Evolutionary conservation across 64 coral and sea anemone species (phyloP).

Genomic region (Montipora cactus): DNA sequence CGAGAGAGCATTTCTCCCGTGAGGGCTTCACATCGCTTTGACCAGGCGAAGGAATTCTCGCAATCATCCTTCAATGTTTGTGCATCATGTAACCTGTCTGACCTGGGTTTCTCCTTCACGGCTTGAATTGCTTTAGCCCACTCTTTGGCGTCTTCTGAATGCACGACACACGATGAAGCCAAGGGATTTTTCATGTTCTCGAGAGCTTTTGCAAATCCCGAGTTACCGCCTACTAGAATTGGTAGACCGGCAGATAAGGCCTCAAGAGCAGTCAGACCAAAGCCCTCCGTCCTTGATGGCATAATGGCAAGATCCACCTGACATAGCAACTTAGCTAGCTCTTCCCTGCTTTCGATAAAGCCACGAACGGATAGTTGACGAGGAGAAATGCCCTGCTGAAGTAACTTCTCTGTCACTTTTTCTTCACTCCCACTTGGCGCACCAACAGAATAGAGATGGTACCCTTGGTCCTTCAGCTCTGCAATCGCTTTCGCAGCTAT

Average conservation of each 20-base stretch:
- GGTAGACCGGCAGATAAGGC: constrained; percentile 17
- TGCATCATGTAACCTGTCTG: not conserved
- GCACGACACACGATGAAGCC: not conserved
- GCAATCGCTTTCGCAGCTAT: constrained; percentile 25
- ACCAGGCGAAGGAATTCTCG: not conserved
- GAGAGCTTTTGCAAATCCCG: constrained; percentile 31
- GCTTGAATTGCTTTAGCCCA: constrained; percentile 8
- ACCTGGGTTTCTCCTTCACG: not conserved
- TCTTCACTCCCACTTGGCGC: not conserved
- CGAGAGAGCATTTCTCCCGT: not conserved
- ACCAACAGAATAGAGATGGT: constrained; percentile 23
- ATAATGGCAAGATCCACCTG: constrained; percentile 37
- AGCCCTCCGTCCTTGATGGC: constrained; percentile 39
- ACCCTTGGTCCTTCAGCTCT: not conserved
- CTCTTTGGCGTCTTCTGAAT: not conserved
- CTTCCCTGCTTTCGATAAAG: constrained; percentile 3
- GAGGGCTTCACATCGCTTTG: not conserved
- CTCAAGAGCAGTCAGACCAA: constrained; percentile 11
- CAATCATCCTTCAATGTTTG: not conserved
- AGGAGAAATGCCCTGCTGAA: not conserved
- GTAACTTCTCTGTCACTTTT: not conserved
- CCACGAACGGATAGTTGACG: constrained; percentile 1
- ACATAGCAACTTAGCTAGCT: not conserved
- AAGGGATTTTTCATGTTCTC: not conserved
- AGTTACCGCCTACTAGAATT: not conserved